Evolutionary conservation across 2,888 invertebrate species (phyloP), one percentile per base, ranked within the genome.

Genomic region (Homarus gammarus): DNA sequence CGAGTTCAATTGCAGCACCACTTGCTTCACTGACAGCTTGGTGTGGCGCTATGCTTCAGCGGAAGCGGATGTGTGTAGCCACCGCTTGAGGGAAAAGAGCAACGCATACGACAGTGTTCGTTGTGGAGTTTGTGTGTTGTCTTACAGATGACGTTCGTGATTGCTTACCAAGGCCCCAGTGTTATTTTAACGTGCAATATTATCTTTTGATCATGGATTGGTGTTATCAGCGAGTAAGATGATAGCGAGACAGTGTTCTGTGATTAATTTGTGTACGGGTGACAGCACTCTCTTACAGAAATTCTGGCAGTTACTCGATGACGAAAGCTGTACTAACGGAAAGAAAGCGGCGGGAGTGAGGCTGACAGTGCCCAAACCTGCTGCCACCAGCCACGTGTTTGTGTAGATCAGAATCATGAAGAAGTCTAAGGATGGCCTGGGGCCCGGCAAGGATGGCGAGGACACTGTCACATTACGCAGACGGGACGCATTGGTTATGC

Each of bases 41-140:
- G 61, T 49, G 85, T 49, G 44, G 78, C 22, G 78, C n/a, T 36
- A 38, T 22, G 33, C 31, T 38, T 61, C 79, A 70, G 72, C 86
- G 86, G 86, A 87, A 87, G 70, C 86, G 86, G 86, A 79, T 87
- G 78, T 79, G 86, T 87, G 72, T 27, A 56, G 82, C 12, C 31
- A 27, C 18, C n/a, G n/a, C 12, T 33, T 44, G 49, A 10, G 82
- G 82, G 83, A 72, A 83, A 70, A 83, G 83, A 38, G 79, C 79
- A 61, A 64, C 27, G 31, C 78, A 33, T 22, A 40, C 12, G 64
- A 15, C n/a, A 27, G 64, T 64, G 64, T 64, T n/a, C 6, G 15
- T 27, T 64, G 6, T 64, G 64, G 22, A 8, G 64, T 27, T 8
- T 8, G 5, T 27, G n/a, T 27, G n/a, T 5, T 64, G 18, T 5